These are phyloP conservation scores for Diceros bicornis DNA, from an alignment of 2,797 vertebrate genomes.

Conservation along the genomic window DNA sequence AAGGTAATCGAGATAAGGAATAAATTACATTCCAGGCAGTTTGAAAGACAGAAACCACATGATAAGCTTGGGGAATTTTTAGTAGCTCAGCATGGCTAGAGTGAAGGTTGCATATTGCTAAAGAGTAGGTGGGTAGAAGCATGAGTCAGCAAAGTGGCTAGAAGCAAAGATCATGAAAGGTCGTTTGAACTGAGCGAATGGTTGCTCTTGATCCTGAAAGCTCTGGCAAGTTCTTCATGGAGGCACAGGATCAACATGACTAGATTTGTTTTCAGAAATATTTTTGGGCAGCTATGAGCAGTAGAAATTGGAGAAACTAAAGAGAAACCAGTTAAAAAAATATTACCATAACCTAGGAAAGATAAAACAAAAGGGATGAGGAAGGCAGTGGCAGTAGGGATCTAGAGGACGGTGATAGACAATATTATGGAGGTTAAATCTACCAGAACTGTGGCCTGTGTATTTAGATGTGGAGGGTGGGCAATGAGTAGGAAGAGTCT, in stretches of 20 bases:
- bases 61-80: background rate
- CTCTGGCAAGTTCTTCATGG: background rate
- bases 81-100: background rate
- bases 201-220: background rate
- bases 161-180: background rate
- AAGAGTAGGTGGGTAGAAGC: background rate
- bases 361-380: background rate
- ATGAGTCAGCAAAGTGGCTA: background rate
- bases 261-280: background rate
- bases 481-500: background rate
- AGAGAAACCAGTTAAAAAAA: background rate
- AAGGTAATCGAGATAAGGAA: background rate
- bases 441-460: background rate
- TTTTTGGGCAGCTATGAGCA: slow-evolving; percentile 8
- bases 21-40: background rate
- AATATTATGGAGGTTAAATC: background rate
- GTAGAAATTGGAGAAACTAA: background rate
- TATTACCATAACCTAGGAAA: background rate
- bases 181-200: background rate
- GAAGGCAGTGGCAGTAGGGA: background rate
- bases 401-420: background rate
- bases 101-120: background rate
- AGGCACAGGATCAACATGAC: background rate
- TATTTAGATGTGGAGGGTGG: background rate
- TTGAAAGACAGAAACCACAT: background rate